A percentile compares a stretch with the other conserved stretches of the same genome.
Evolutionary conservation across 2,797 vertebrate genomes (phyloP).

Genomic region (Xiphorhynchus erythropygius): DNA sequence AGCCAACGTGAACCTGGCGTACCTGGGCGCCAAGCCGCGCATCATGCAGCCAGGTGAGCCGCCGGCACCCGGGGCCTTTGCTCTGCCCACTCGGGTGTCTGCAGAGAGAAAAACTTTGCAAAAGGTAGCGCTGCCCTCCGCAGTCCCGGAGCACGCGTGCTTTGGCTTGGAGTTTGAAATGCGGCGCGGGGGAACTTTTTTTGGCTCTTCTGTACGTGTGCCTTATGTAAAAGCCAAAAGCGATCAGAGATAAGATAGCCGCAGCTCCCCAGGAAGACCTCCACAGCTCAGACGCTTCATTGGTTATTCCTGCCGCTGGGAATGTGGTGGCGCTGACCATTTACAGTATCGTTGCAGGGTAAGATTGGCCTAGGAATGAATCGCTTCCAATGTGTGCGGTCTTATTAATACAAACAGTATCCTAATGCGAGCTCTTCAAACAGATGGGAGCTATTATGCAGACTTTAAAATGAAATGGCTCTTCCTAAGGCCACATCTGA

Average conservation of each 20-base stretch:
- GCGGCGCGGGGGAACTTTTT: not conserved
- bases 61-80: not conserved
- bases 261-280: not conserved
- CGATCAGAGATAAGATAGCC: not conserved
- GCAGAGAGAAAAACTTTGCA: not conserved
- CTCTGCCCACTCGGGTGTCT: not conserved
- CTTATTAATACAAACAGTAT: constrained; percentile 45
- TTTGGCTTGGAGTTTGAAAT: not conserved
- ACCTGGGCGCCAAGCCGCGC: constrained; percentile 95
- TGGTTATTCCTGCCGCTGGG: constrained; percentile 6
- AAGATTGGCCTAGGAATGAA: constrained; percentile 17
- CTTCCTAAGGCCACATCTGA: not conserved
- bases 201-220: not conserved
- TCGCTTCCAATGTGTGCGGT: not conserved
- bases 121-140: not conserved
- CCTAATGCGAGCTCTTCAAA: not conserved
- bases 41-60: constrained; percentile 97
- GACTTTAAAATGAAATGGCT: not conserved
- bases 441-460: constrained; percentile 11
- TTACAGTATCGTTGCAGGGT: constrained; percentile 57
- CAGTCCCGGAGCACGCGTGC: not conserved
- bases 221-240: not conserved
- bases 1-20: constrained; percentile 98
- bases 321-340: constrained; percentile 43
- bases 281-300: not conserved